Evolutionary conservation across 2,113 vertebrate genomes (phyloP).

Genomic region (Ictalurus punctatus): DNA sequence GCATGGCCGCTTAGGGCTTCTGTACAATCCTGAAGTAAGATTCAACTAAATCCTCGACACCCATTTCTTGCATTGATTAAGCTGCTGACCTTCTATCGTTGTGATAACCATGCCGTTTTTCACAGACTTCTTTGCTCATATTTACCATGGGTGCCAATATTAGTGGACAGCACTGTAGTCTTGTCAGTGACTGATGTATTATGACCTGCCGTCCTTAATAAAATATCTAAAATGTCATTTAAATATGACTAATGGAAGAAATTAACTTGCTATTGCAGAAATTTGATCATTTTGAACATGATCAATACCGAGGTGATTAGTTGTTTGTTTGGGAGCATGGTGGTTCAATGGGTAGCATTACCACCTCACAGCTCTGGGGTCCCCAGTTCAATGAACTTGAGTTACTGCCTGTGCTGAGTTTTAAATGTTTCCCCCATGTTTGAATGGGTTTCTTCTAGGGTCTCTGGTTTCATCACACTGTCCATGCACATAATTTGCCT

Average conservation of each 20-base stretch:
- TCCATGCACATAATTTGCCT: background rate
- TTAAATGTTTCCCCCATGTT: background rate
- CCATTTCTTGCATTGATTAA: too few species aligned
- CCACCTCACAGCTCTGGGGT: background rate
- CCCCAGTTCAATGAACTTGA: background rate
- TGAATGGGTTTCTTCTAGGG: background rate
- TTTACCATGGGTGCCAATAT: too few species aligned
- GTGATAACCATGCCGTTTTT: too few species aligned
- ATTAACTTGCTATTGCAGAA: background rate
- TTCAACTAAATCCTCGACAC: too few species aligned
- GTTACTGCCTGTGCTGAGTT: background rate
- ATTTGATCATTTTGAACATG: background rate
- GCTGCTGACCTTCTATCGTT: too few species aligned
- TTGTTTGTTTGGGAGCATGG: background rate
- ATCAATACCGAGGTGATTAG: background rate
- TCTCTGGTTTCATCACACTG: background rate
- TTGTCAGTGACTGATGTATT: too few species aligned
- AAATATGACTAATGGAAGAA: background rate
- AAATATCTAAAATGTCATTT: background rate
- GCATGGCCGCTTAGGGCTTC: too few species aligned
- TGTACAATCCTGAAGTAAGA: too few species aligned
- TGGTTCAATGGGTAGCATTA: background rate
- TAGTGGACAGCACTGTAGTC: too few species aligned
- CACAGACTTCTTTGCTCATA: too few species aligned
- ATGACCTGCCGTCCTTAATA: too few species aligned